These are phyloP conservation scores for Panzeria rudis DNA, from an alignment of 2,888 invertebrate genomes.

Conservation along the genomic window DNA sequence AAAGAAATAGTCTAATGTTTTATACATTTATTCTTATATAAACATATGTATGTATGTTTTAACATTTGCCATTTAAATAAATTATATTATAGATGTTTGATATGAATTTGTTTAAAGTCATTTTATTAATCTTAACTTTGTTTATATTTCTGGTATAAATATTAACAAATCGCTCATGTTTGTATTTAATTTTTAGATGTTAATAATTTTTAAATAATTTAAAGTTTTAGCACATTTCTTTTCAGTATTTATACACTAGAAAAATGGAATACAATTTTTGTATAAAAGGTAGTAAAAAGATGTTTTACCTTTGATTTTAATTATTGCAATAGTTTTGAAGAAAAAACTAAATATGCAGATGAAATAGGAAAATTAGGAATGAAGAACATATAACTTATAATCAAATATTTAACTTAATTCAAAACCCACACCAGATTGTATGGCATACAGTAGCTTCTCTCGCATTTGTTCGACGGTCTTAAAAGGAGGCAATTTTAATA, in stretches of 20 bases:
- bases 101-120: slow-evolving; percentile 57
- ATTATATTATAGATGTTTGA: slow-evolving; percentile 51
- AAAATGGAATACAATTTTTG: slow-evolving; percentile 35
- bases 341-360: background rate
- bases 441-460: slow-evolving; percentile 95
- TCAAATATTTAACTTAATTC: slow-evolving; percentile 91
- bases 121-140: slow-evolving; percentile 32
- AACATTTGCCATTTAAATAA: slow-evolving; percentile 59
- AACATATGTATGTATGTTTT: slow-evolving; percentile 18
- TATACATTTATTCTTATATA: slow-evolving; percentile 67
- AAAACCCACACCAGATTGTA: slow-evolving; percentile 97
- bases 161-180: slow-evolving; percentile 6
- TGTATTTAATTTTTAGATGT: slow-evolving; percentile 4
- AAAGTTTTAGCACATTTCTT: slow-evolving; percentile 49
- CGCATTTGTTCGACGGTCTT: slow-evolving; percentile 89
- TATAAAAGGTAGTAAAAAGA: slow-evolving; percentile 31
- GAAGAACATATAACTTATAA: slow-evolving; percentile 16
- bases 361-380: slow-evolving; percentile 29
- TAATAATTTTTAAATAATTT: slow-evolving; percentile 19
- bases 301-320: slow-evolving; percentile 9
- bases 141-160: slow-evolving; percentile 23
- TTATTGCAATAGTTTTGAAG: slow-evolving; percentile 2
- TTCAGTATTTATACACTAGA: slow-evolving; percentile 32
- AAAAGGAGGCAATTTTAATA: slow-evolving; percentile 97
- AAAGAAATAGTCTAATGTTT: slow-evolving; percentile 6